Base-by-base conservation (phyloP, 1,140 invertebrate genomes). In the Arion vulgaris region DNA sequence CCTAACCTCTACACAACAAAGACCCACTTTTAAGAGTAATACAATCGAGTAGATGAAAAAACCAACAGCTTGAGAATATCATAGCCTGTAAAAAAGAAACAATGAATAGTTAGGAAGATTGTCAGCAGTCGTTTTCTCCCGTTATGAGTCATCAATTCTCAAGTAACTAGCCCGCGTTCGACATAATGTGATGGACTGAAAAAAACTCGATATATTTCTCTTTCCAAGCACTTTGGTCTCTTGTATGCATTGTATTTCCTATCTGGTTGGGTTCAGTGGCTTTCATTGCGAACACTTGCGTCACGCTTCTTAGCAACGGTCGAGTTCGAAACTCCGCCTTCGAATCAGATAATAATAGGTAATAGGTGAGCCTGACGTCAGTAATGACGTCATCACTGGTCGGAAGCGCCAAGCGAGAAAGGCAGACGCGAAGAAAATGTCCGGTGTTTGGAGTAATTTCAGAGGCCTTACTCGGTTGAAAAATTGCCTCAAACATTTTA, bases 261-360 rank as follows among this genome's bases (percentile, higher is more conserved):
- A 17, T 71, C 78, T 28, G 32, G 66, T 49, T 71, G 41, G 39
- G 5, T 51, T 83, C 28, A 9, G 9, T n/a, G 9, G 53, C 17
- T 5, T 26, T 19, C 23, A 36, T 4, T 36, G 45, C 0, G 45
- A 75, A 68, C 72, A 69, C 49, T 68, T 79, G 79, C 80, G 79
- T 83, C 82, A 81, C 75, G 76, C 53, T 68, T 81, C 85, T 81
- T 86, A 86, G 85, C 83, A 86, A 86, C 85, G 79, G 81, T 57
- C 83, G 81, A 81, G 83, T 87, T 82, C 86, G 86, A 87, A 87
- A 84, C 84, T 84, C 80, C 82, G 84, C 84, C 86, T 87, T 83
- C 82, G 77, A 86, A 85, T 86, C 84, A 77, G 80, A 84, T 66
- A 66, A 66, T 66, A 66, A 66, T 66, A 72, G 71, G 41, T 87